Evolutionary conservation across 2,888 invertebrate species (phyloP), one percentile per base, ranked within the genome.

Genomic region (Chelonus formosanus): DNA sequence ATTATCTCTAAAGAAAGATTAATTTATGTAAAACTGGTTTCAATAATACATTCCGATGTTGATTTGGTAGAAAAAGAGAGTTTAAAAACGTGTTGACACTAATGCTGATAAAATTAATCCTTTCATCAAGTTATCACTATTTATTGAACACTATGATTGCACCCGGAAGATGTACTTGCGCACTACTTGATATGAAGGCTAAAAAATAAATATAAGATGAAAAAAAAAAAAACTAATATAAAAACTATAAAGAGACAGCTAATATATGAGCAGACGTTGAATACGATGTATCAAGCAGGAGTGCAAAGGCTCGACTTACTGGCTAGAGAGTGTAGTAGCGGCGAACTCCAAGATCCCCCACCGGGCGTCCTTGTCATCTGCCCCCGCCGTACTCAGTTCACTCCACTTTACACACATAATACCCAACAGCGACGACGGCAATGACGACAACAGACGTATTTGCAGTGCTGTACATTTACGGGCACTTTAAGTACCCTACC

Each of bases 271-370:
- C 48, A 32, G 34, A 52, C 52, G 52, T 3, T 32, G 32, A 10
- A 34, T 31, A 32, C 34, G 32, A 5, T 5, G 20, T 5, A 47
- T 35, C 47, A 10, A 34, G 34, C 58, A 20, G 10, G 47, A 58
- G 58, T 48, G 58, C 47, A 58, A 47, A 48, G 58, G 32, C 47
- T 48, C 58, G 58, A 58, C 58, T 58, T 58, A 58, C 58, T 58
- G 10, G 34, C 58, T 35, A 47, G 48, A 32, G 58, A 58, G 40
- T 47, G 45, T 34, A 10, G n/a, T 35, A 47, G 47, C 48, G 34
- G 58, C 34, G 47, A 58, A 58, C 58, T 48, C 58, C 47, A 8
- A 8, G 32, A 31, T 44, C 58, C 35, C 58, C 45, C 47, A 47
- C 45, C 35, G 35, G 8, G 35, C 20, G 47, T 31, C 58, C 47